These are phyloP conservation scores for Zaprionus lineosus DNA, from an alignment of 2,888 invertebrate genomes.

Conservation along the genomic window DNA sequence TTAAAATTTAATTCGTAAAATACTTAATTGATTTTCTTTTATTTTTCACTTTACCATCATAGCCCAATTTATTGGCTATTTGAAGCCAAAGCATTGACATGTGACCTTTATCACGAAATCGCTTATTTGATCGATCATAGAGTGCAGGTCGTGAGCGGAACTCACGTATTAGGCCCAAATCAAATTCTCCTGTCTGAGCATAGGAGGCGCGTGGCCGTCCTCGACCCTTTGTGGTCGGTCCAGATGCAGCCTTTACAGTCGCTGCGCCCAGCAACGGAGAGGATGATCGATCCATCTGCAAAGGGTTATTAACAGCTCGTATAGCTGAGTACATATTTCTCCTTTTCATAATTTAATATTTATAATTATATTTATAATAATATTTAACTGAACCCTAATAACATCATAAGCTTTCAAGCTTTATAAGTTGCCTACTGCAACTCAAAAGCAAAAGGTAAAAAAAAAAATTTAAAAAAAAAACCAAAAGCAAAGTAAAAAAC, in stretches of 20 bases:
- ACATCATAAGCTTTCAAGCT: background rate
- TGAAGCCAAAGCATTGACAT: constrained; percentile 81
- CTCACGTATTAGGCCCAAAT: constrained; percentile 81
- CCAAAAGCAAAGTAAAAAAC: constrained; percentile 18
- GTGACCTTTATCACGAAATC: constrained; percentile 81
- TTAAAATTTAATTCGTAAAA: background rate
- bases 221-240: constrained; percentile 52
- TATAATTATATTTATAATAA: constrained; percentile 2
- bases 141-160: constrained; percentile 81
- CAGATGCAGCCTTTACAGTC: constrained; percentile 6
- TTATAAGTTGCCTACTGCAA: constrained; percentile 13
- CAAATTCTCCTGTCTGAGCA: constrained; percentile 82
- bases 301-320: background rate
- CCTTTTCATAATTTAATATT: background rate
- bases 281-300: constrained; percentile 30
- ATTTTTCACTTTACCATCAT: constrained; percentile 76
- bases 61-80: constrained; percentile 81
- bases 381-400: no score
- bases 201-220: constrained; percentile 78
- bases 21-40: background rate
- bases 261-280: constrained; percentile 30
- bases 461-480: constrained; percentile 5
- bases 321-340: constrained; percentile 5
- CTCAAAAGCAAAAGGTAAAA: constrained; percentile 2
- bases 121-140: constrained; percentile 80